A percentile compares a stretch with the other conserved stretches of the same genome.
These are phyloP conservation scores for Propithecus coquereli DNA, from an alignment of 2,113 vertebrate genomes.

Conservation along the genomic window DNA sequence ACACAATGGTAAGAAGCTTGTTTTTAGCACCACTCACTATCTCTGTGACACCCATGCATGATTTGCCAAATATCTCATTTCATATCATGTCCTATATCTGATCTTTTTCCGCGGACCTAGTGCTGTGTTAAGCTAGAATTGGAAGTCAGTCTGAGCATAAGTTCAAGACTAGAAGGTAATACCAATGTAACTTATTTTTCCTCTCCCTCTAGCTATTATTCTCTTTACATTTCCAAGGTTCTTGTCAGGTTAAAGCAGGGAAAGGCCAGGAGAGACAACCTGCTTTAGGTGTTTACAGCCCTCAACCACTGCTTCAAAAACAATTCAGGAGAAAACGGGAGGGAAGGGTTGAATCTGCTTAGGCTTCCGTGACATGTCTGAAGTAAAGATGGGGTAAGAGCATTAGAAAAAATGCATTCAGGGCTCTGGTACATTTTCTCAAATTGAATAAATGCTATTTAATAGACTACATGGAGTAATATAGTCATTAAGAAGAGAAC, in stretches of 20 bases:
- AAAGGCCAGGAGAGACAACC: background rate
- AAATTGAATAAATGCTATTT: background rate
- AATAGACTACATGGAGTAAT: conserved; percentile 26
- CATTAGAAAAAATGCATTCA: background rate
- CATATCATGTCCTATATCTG: background rate
- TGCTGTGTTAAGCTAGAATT: background rate
- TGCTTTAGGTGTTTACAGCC: background rate
- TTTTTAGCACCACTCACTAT: conserved; percentile 15
- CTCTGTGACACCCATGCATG: conserved; percentile 20
- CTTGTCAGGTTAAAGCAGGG: background rate
- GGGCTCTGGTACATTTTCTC: background rate
- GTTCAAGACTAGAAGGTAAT: background rate
- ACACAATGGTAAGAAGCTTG: background rate
- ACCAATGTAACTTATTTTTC: background rate
- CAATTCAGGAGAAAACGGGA: background rate
- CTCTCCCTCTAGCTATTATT: background rate
- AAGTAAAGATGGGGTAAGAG: background rate
- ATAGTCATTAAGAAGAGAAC: conserved; percentile 19
- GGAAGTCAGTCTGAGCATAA: background rate
- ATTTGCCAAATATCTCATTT: conserved; percentile 51
- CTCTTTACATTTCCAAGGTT: conserved; percentile 25
- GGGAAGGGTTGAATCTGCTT: background rate
- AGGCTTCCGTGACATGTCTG: background rate
- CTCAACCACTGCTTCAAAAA: background rate
- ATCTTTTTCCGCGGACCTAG: background rate